These are phyloP conservation scores for Coccyzus lansbergi DNA, from an alignment of 2,797 vertebrate genomes.

Conservation along the genomic window DNA sequence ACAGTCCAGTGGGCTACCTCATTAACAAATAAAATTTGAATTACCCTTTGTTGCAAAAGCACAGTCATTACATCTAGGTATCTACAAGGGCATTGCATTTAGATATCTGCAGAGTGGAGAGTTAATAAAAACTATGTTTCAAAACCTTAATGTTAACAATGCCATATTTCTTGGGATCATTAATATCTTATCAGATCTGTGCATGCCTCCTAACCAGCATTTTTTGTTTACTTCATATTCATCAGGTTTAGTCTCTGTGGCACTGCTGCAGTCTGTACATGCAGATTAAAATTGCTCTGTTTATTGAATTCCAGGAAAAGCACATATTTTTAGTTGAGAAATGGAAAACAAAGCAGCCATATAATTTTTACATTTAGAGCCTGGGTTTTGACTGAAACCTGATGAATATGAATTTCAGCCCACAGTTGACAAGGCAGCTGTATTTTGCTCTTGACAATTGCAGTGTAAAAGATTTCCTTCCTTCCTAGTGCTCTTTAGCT, in stretches of 20 bases:
- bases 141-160: constrained; percentile 41
- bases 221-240: constrained; percentile 58
- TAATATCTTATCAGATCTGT: constrained; percentile 67
- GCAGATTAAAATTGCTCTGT: constrained; percentile 25
- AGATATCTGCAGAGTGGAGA: neutral
- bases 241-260: constrained; percentile 30
- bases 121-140: constrained; percentile 36
- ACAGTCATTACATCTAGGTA: neutral
- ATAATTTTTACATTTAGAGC: constrained; percentile 17
- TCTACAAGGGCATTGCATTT: constrained; percentile 9
- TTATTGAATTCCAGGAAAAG: constrained; percentile 32
- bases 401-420: constrained; percentile 2
- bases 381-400: constrained; percentile 12
- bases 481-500: neutral
- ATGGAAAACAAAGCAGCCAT: neutral
- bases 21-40: constrained; percentile 41
- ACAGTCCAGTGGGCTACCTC: neutral
- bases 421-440: neutral
- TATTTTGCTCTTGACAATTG: neutral
- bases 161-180: constrained; percentile 48
- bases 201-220: constrained; percentile 35
- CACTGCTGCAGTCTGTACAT: neutral
- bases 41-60: constrained; percentile 1
- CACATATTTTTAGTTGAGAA: neutral
- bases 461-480: neutral